Base-by-base conservation (phyloP, 2,113 vertebrate species). In the Geococcyx californianus region DNA sequence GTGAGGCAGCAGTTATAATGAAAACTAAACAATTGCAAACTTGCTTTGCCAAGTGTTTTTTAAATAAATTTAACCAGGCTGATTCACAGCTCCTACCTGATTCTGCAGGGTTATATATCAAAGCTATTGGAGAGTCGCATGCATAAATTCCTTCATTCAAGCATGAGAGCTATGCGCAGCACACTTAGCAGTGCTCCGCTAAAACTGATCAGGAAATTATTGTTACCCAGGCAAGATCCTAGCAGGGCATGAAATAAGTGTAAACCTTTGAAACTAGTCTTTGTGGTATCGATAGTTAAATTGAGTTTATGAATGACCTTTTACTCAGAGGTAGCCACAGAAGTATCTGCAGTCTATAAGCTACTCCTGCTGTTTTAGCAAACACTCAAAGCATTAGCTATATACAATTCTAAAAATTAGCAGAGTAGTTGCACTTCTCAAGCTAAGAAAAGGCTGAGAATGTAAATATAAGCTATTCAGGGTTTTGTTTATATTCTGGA, bases 11-110 rank as follows among this genome's bases (percentile, higher is more conserved):
- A 87, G 95, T 95, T 94, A 75, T 95, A 90, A 97, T 66, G 96
- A 94, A 97, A 97, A 97, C 97, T 91, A 97, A 95, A 92, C 92
- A 98, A 52, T 93, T 85, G 93, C 88, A 94, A 90, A 98, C 94
- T 96, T 96, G 93, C 78, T 66, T 93, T 79, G 87, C 94, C 89
- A 94, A 96, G 79, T 85, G 86, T 84, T 97, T 92, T 94, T 89
- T 0, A 44, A 93, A 96, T 93, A 94, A 94, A 94, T 96, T 86
- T 54, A 79, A 77, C 55, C 69, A 74, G 79, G 20, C 80, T 90
- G 87, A 77, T 72, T 83, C 92, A 49, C 36, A 24, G 89, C 81
- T 94, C 75, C 84, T 87, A 92, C 83, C 80, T 92, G 92, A 5
- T 90, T 73, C 76, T 63, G 69, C 2, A 0, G 78, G 58, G 87